Conservation (phyloP, 2,888 invertebrate genomes). For the Hydraecia micacea region DNA sequence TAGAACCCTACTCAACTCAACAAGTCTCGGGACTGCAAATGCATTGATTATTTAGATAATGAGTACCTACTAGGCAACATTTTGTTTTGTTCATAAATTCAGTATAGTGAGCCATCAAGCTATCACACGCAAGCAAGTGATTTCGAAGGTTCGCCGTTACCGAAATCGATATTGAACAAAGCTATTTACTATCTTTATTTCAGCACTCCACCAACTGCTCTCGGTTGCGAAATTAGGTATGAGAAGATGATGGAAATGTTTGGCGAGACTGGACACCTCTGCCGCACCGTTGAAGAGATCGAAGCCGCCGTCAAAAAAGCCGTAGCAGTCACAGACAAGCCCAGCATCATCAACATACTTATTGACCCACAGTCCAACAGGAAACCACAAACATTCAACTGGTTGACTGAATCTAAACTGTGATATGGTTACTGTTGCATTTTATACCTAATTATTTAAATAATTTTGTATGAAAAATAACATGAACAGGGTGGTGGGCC, state of each 20-base stretch:
- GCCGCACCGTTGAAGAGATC: slow-evolving; percentile 94
- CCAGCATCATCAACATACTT: slow-evolving; percentile 97
- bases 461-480: slow-evolving; percentile 25
- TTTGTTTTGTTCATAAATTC: neutral
- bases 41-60: neutral
- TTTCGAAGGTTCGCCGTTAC: neutral
- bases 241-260: slow-evolving; percentile 97
- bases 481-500: slow-evolving; percentile 44
- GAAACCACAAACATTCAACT: slow-evolving; percentile 97
- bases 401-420: slow-evolving; percentile 98
- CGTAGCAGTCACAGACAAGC: slow-evolving; percentile 92
- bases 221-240: slow-evolving; percentile 95
- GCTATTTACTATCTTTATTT: slow-evolving; percentile 13
- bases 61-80: neutral
- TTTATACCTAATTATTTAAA: slow-evolving; percentile 7
- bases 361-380: slow-evolving; percentile 97
- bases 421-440: slow-evolving; percentile 80
- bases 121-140: too few relatives aligned
- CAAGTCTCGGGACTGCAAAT: neutral
- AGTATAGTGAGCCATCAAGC: neutral
- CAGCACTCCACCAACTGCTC: slow-evolving; percentile 96
- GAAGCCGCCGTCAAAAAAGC: slow-evolving; percentile 92
- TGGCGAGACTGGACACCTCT: slow-evolving; percentile 94
- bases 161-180: neutral
- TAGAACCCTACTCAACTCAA: neutral